Percentiles rank a stretch among this genome's conserved stretches.
Evolutionary conservation across 2,888 invertebrate genomes (phyloP).

Genomic region (Oasisia sp.): DNA sequence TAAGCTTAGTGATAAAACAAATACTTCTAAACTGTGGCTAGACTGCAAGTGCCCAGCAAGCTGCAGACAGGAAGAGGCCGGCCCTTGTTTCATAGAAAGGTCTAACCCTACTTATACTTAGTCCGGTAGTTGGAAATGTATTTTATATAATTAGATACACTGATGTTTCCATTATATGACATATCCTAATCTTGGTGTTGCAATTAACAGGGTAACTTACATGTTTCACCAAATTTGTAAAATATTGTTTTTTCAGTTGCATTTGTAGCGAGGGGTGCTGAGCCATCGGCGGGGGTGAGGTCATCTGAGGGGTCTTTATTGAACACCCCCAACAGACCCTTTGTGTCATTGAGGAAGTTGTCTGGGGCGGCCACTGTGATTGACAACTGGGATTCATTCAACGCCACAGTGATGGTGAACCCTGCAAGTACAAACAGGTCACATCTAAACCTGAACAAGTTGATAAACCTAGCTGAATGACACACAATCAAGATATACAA

Average conservation of each 20-base stretch:
- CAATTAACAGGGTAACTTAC: slow-evolving; percentile 18
- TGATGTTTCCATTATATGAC: neutral
- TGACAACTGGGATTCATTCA: slow-evolving; percentile 14
- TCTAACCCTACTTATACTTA: too few relatives aligned
- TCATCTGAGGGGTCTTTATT: slow-evolving; percentile 23
- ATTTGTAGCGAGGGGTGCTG: neutral
- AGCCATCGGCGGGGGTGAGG: slow-evolving; percentile 13
- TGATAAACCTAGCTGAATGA: neutral
- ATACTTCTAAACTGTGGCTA: too few relatives aligned
- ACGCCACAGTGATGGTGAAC: neutral
- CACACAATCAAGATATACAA: neutral
- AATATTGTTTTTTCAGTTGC: slow-evolving; percentile 13
- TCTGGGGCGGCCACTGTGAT: neutral
- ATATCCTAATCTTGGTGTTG: neutral
- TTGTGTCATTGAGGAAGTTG: neutral
- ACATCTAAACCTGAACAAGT: neutral
- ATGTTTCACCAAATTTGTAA: slow-evolving; percentile 21
- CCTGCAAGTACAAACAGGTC: neutral
- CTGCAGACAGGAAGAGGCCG: too few relatives aligned
- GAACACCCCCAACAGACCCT: slow-evolving; percentile 20
- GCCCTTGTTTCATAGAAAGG: too few relatives aligned
- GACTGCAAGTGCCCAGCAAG: too few relatives aligned
- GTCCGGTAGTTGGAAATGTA: neutral
- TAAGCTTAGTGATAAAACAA: neutral
- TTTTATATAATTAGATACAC: neutral